Evolutionary conservation across 2,888 invertebrate species (phyloP).

Genomic region (Andrena trimmerana): DNA sequence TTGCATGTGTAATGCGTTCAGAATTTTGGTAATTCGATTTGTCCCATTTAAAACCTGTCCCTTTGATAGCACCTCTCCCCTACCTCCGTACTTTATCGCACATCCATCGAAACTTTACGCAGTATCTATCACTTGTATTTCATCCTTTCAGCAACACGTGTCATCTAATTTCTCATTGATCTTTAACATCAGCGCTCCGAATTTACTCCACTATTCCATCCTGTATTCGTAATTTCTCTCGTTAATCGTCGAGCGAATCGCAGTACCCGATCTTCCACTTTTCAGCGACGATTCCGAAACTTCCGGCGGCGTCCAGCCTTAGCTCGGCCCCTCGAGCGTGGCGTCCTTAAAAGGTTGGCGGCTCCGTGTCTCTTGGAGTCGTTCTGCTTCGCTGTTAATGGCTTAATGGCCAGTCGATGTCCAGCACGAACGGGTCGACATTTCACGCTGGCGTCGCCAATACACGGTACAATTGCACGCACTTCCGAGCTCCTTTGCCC

Average conservation of each 20-base stretch:
- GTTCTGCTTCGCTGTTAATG: slow-evolving; percentile 71
- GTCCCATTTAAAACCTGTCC: too few species aligned
- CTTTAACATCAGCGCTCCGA: neutral
- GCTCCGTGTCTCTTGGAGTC: neutral
- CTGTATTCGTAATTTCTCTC: neutral
- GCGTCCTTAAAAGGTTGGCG: slow-evolving; percentile 32
- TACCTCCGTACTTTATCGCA: neutral
- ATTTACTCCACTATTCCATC: neutral
- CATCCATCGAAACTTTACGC: too few species aligned
- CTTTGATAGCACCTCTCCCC: too few species aligned
- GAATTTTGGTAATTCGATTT: too few species aligned
- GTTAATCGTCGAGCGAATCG: neutral
- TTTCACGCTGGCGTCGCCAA: slow-evolving; percentile 53
- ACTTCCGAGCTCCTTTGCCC: slow-evolving; percentile 35
- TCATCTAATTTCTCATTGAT: neutral
- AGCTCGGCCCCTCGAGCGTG: neutral
- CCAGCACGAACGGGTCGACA: slow-evolving; percentile 62
- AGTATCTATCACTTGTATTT: too few species aligned
- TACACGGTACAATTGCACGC: slow-evolving; percentile 56
- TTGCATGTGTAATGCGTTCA: too few species aligned
- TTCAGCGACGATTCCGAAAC: slow-evolving; percentile 2
- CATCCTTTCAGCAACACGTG: neutral
- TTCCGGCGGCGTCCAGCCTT: slow-evolving; percentile 30
- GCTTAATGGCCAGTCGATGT: slow-evolving; percentile 81
- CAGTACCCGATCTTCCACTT: neutral